These are phyloP conservation scores for Graphium colonna DNA, from an alignment of 2,888 invertebrate genomes.

Conservation along the genomic window DNA sequence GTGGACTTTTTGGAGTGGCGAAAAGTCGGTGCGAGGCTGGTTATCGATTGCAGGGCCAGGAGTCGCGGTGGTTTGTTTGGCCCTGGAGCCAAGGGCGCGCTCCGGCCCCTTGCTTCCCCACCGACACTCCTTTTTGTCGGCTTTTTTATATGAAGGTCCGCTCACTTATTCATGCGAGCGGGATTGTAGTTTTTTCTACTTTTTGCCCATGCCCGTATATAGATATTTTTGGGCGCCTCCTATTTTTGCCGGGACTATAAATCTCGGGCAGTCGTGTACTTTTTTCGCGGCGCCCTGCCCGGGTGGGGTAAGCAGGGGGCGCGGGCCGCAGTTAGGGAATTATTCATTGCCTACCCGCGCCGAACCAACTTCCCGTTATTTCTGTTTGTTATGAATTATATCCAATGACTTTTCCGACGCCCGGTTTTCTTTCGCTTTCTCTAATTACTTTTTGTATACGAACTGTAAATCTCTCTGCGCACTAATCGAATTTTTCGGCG, in stretches of 20 bases:
- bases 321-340: conserved; percentile 78
- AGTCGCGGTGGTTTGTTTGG: background rate
- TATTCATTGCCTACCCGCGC: conserved; percentile 79
- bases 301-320: conserved; percentile 38
- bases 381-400: conserved; percentile 80
- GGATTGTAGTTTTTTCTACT: conserved; percentile 71
- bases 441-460: conserved; percentile 74
- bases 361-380: conserved; percentile 77
- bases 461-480: conserved; percentile 62
- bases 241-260: conserved; percentile 75
- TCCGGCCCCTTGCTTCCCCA: conserved; percentile 42
- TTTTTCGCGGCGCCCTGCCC: conserved; percentile 67
- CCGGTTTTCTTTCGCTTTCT: conserved; percentile 70
- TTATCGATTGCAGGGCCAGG: too few relatives aligned
- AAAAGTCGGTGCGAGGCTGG: too few relatives aligned
- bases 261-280: conserved; percentile 73
- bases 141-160: conserved; percentile 74
- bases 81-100: conserved; percentile 29
- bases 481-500: conserved; percentile 31
- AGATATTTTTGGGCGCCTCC: conserved; percentile 75
- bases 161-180: conserved; percentile 77
- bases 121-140: conserved; percentile 52
- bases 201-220: conserved; percentile 70
- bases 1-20: too few relatives aligned
- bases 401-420: conserved; percentile 74